Evolutionary conservation across 92 coral and sea anemone genomes (phyloP), one percentile per base, ranked within the genome.

Genomic region (Epizoanthus illoricatus): DNA sequence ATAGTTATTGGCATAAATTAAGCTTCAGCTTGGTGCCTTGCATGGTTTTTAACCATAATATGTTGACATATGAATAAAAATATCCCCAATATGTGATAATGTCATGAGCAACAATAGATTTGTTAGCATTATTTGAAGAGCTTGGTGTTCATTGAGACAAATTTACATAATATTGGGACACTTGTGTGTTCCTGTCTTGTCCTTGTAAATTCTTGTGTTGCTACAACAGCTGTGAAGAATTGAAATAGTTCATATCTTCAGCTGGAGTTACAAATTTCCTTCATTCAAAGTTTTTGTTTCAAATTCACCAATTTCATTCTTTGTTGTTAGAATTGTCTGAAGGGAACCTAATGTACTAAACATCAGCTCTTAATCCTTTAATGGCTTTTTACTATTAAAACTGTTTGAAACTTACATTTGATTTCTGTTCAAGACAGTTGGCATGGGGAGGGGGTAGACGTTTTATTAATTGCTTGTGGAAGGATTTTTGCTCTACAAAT

Each of bases 201-300:
- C 56, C 56, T 33, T 33, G 58, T 45, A 81, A 66, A 89, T 89
- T 81, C 80, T 75, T 89, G 59, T 81, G 89, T 89, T 81, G 81
- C 69, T 82, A 89, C 65, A 85, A 89, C 86, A 89, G 67, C 74
- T 74, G 69, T 8, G 21, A 61, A 45, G 20, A 12, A 19, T 33
- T 73, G n/a, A 42, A 45, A 20, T 11, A 4, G 47, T 19, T 56
- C 43, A 24, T 39, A n/a, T 17, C 62, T 17, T 65, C 71, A 47
- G 40, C 20, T 84, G 76, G 74, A 73, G 13, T 20, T 63, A 43
- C 43, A 12, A 36, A 39, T 65, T 4, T 21, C 33, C 43, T 6
- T 52, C 73, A 64, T 49, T 49, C 56, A 9, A 49, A 49, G 56
- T 49, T 2, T 13, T 20, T 33, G 40, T 58, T 62, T 73, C 71